Evolutionary conservation across 1,140 invertebrate species (phyloP), one percentile per base, ranked within the genome.

Genomic region (Hypsibius dujardini): DNA sequence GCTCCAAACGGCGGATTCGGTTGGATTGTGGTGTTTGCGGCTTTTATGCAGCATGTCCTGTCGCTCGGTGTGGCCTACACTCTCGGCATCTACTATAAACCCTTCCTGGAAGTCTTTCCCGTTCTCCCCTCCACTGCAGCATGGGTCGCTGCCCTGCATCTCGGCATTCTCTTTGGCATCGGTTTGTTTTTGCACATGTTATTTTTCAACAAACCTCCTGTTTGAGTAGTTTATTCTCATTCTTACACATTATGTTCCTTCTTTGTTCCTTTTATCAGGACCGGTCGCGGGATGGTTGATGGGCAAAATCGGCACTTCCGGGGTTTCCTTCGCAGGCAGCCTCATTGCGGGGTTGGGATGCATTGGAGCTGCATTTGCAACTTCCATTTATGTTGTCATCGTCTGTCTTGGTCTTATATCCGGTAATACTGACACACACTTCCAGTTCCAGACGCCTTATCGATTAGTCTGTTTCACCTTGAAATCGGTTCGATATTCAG

Each of bases 1-100:
- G 76, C 77, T 2, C 76, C 81, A 0, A 83, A 84, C 75, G 82
- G 82, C 1, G 90, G 91, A 0, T 95, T 90, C 89, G 92, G 91
- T 1, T 95, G 90, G 90, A 82, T 89, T 76, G 87, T 95, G 28
- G 89, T 92, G 40, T 87, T 92, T 76, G 90, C 86, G 1, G 91
- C 90, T 1, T 92, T 95, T 78, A 87, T 92, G 85, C 90, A 92
- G 74, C 90, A 92, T 80, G 85, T 93, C 74, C 85, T 94, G 77
- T 90, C 50, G 50, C n/a, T 56, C 7, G 50, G 50, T n/a, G 50
- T 56, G 50, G 50, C 7, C 50, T 56, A 56, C 79, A 90, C 90
- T 15, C 92, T 91, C 80, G 90, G 90, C 46, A 84, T 93, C 67
- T 89, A 94, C 78, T 87, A 88, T 77, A 80, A 84, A 71, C 86